These are phyloP conservation scores for Oreochromis aureus DNA, from an alignment of 2,113 vertebrate species.

Conservation along the genomic window DNA sequence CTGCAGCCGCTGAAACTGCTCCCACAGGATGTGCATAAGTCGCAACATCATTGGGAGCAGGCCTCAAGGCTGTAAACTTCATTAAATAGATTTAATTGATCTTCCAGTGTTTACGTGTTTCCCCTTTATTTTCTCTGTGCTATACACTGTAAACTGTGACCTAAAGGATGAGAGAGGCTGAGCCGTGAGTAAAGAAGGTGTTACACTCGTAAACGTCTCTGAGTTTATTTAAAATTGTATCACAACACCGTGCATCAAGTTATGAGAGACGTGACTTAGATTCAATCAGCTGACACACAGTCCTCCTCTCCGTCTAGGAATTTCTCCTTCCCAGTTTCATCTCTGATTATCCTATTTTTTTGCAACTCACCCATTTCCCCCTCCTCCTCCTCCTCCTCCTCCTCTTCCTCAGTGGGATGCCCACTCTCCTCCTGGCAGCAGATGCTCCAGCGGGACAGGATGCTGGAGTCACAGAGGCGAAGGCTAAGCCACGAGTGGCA, in stretches of 20 bases:
- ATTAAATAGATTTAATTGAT: background rate
- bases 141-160: background rate
- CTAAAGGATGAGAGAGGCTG: background rate
- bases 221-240: background rate
- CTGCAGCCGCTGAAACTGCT: background rate
- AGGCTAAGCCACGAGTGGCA: constrained; percentile 80
- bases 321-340: background rate
- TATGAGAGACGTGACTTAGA: background rate
- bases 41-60: background rate
- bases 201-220: background rate
- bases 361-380: constrained; percentile 36
- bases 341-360: background rate
- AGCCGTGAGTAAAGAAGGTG: background rate
- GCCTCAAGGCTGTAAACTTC: background rate
- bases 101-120: background rate
- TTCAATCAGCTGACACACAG: background rate
- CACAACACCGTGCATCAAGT: background rate
- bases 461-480: constrained; percentile 68
- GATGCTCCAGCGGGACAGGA: constrained; percentile 68
- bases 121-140: background rate
- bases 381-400: constrained; percentile 19
- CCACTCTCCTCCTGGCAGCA: constrained; percentile 74
- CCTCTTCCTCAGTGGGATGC: constrained; percentile 29
- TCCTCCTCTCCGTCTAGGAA: background rate
- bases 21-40: background rate